phyloP scores from a whole-genome alignment of 2,888 invertebrate species.

The Megastigmus dorsalis region DNA sequence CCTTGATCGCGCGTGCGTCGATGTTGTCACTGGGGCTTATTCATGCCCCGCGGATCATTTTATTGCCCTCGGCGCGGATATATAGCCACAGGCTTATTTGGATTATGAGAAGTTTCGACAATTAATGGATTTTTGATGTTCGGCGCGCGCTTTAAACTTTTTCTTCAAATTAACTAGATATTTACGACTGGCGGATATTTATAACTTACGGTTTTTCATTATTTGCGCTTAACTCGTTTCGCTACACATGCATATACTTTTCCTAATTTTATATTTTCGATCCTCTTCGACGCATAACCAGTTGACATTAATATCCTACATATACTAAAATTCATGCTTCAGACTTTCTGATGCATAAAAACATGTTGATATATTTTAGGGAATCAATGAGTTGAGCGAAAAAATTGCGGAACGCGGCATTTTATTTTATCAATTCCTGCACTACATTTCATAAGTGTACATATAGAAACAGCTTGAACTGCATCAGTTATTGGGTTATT shows the following conservation, averaged over 20 bases:
- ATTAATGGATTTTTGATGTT: slow-evolving; percentile 34
- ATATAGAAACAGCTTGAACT: too few species aligned
- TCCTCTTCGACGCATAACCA: too few species aligned
- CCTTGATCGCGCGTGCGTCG: slow-evolving; percentile 22
- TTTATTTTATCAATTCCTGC: too few species aligned
- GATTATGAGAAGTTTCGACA: slow-evolving; percentile 21
- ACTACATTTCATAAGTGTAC: too few species aligned
- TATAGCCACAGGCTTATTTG: slow-evolving; percentile 6
- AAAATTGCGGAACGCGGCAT: too few species aligned
- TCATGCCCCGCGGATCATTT: slow-evolving; percentile 25
- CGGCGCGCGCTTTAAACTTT: background rate
- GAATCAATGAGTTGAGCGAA: too few species aligned
- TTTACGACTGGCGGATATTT: slow-evolving; percentile 7
- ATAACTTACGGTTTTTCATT: slow-evolving; percentile 17
- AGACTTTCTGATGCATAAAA: background rate
- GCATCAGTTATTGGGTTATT: too few species aligned
- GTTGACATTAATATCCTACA: background rate
- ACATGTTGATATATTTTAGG: too few species aligned
- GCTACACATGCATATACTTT: background rate
- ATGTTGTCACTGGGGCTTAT: slow-evolving; percentile 29
- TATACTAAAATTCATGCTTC: background rate
- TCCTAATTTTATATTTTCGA: background rate
- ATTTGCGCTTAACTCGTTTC: background rate
- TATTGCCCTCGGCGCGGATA: slow-evolving; percentile 28
- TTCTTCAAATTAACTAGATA: background rate